A percentile compares a stretch with the other conserved stretches of the same genome.
Evolutionary conservation across 2,113 vertebrate genomes (phyloP).

Genomic region (Gobio gobio): DNA sequence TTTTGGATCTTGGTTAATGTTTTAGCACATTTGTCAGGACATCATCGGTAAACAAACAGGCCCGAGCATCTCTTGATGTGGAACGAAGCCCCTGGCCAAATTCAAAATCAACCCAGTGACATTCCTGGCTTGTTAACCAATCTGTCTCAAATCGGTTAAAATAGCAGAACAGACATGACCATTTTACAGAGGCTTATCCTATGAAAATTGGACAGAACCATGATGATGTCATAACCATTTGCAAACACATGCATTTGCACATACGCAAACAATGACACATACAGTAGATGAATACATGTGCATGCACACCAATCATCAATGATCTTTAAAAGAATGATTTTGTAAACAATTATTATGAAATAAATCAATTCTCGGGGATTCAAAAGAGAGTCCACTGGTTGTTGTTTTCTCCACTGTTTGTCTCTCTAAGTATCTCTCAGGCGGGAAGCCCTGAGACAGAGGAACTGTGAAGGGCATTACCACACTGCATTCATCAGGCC

Average conservation of each 20-base stretch:
- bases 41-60: conserved; percentile 43
- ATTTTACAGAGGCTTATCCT: conserved; percentile 46
- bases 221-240: conserved; percentile 44
- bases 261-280: neutral
- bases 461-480: conserved; percentile 46
- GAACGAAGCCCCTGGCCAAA: conserved; percentile 33
- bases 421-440: conserved; percentile 26
- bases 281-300: neutral
- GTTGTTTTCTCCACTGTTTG: conserved; percentile 36
- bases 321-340: neutral
- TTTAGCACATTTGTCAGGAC: conserved; percentile 31
- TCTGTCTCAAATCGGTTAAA: conserved; percentile 58
- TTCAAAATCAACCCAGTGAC: conserved; percentile 47
- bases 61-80: conserved; percentile 39
- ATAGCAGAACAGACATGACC: conserved; percentile 50
- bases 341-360: neutral
- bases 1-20: neutral
- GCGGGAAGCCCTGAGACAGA: conserved; percentile 31
- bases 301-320: neutral
- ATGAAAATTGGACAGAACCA: conserved; percentile 20
- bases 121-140: conserved; percentile 57
- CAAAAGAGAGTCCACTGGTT: conserved; percentile 9
- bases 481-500: conserved; percentile 60
- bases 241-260: conserved; percentile 9
- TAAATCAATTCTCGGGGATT: neutral